Base-by-base conservation (phyloP, 2,113 vertebrate species). In the Ardeotis arabs region DNA sequence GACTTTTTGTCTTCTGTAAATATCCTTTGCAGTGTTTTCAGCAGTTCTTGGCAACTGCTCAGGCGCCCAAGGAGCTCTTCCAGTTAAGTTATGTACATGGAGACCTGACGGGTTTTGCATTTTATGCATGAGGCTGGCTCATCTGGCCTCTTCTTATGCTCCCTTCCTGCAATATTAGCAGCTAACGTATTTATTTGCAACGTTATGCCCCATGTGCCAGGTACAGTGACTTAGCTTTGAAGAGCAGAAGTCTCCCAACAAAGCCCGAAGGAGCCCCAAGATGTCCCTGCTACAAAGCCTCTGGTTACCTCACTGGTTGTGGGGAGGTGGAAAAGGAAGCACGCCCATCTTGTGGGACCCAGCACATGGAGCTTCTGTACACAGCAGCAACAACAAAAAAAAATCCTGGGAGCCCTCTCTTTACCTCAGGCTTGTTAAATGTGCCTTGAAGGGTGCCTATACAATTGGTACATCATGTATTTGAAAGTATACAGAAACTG, bases 1-100 rank as follows among this genome's bases (percentile, higher is more conserved):
- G 87, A 9, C 37, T 92, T 92, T 87, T 90, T 84, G 52, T 81
- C 66, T 75, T 84, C 80, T 93, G 77, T 92, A 92, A 97, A 92
- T 84, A 96, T 17, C 10, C 66, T 95, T 92, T 93, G 58, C 73
- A 73, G 64, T 25, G 41, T 93, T 94, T 93, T 62, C 77, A 89
- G 80, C 77, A 66, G 62, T 33, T 39, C 62, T 93, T 93, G 90
- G 77, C 86, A 87, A 17, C 64, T 72, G 55, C 60, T 37, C 62
- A 60, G 37, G 39, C 2, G 17, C 50, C 31, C 2, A 14, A 82
- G 58, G 66, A 78, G 53, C 90, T 84, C 78, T 94, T 83, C 77
- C 68, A 90, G 47, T 87, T 81, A 68, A 53, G 44, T 93, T 82
- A 39, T 0, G 4, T 70, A n/a, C 29, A 12, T 13, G 27, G 73